phyloP scores from a whole-genome alignment of 2,113 vertebrate species.

The Mixornis gularis region DNA sequence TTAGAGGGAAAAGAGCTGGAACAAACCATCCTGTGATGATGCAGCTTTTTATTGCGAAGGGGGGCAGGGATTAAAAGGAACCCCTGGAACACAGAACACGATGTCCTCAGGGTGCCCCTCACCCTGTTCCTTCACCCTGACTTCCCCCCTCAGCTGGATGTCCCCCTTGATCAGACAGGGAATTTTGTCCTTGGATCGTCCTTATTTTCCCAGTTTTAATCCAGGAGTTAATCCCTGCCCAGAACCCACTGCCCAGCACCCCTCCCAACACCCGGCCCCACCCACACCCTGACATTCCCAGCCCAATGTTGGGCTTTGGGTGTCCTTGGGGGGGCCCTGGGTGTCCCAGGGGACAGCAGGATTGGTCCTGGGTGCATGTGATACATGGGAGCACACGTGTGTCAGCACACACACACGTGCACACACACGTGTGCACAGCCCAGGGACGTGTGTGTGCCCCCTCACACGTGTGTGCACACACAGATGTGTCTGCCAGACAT shows the following conservation, averaged over 20 bases:
- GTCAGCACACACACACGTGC: neutral
- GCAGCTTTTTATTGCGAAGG: neutral
- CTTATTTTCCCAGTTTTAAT: neutral
- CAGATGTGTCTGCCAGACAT: accelerated
- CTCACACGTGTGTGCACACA: neutral
- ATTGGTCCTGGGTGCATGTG: accelerated
- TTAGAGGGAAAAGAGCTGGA: conserved; percentile 4
- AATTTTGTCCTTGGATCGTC: neutral
- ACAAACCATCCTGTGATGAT: neutral
- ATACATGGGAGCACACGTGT: neutral
- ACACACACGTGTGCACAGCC: neutral
- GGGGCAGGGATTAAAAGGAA: neutral
- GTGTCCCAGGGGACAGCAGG: neutral
- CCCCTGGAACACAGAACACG: neutral
- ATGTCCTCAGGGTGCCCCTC: neutral
- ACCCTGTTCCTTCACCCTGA: neutral
- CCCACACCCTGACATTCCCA: neutral
- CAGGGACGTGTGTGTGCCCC: no score
- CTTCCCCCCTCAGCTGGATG: no score
- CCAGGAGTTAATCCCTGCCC: neutral
- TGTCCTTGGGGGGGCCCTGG: neutral
- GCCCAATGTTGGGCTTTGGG: accelerated
- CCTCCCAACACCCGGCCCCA: neutral
- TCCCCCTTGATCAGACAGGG: neutral
- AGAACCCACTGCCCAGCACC: neutral